Base-by-base conservation (phyloP, 2,888 invertebrate species). In the Leucozona laternaria region DNA sequence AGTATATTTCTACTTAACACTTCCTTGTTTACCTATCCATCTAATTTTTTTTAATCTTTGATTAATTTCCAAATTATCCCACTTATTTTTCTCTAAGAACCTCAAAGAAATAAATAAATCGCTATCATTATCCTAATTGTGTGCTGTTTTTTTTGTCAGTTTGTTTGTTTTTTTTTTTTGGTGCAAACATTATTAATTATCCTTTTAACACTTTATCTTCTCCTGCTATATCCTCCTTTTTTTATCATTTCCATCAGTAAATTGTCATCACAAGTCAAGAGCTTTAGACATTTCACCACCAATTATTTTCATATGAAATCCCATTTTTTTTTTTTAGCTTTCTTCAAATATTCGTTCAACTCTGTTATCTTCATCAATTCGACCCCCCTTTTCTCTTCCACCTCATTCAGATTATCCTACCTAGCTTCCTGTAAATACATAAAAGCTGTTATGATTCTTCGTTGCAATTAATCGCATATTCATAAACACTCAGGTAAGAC, bases 401-500 rank as follows among this genome's bases (percentile, higher is more conserved):
- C 20, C 11, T 13, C 37, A 13, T 17, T 31, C 1, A 31, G 10
- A 17, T n/a, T n/a, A n/a, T 13, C 57, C 17, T 10, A 17, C n/a
- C n/a, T n/a, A n/a, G n/a, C n/a, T n/a, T n/a, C n/a, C 8, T 2
- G 11, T 10, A 5, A 0, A 55, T 34, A 17, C 17, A 43, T 28
- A 37, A 50, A 37, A 70, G 7, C 31, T 75, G 28, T 53, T 75
- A 40, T 64, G 53, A 73, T 75, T 55, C 62, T 43, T 45, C 75
- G 20, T 64, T 43, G 43, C 76, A 76, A 76, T 79, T 71, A 79
- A 79, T 79, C 64, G 76, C 71, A 79, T 72, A 79, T 84, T 79
- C 79, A 79, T 84, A 84, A 76, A 71, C 84, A 76, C 76, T 84
- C 79, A 84, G 79, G 64, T 70, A 57, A 40, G n/a, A n/a, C 7